These are phyloP conservation scores for Salvelinus sp. DNA, from an alignment of 2,113 vertebrate genomes.

Conservation along the genomic window DNA sequence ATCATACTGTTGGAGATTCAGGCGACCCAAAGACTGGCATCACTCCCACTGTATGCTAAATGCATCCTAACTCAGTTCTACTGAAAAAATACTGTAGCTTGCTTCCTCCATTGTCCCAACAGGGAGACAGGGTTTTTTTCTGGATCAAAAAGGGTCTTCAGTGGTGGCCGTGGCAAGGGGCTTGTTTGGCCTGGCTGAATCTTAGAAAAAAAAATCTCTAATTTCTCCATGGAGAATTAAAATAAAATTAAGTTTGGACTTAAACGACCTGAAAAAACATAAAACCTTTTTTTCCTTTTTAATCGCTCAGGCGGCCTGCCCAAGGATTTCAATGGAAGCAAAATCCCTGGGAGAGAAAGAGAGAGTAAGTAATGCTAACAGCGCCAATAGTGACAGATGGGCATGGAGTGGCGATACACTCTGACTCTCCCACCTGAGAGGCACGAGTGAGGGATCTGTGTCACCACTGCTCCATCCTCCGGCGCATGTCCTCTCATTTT, in stretches of 20 bases:
- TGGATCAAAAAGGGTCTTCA: too few relatives aligned
- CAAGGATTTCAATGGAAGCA: too few relatives aligned
- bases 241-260: too few relatives aligned
- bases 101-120: too few relatives aligned
- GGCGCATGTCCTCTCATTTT: not conserved
- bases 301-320: not conserved
- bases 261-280: too few relatives aligned
- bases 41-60: not conserved
- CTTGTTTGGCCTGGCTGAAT: too few relatives aligned
- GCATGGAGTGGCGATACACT: slow-evolving; percentile 23
- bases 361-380: slow-evolving; percentile 32
- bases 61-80: too few relatives aligned
- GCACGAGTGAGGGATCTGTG: slow-evolving; percentile 14
- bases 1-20: slow-evolving; percentile 8
- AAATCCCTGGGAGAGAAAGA: slow-evolving; percentile 1
- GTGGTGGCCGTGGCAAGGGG: not conserved
- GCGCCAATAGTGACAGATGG: slow-evolving; percentile 51
- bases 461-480: not conserved
- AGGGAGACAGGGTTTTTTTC: too few relatives aligned
- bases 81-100: too few relatives aligned
- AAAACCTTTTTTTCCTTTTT: too few relatives aligned
- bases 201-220: not conserved
- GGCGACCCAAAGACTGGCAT: slow-evolving; percentile 38
- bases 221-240: not conserved
- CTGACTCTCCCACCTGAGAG: slow-evolving; percentile 22